Base-by-base conservation (phyloP, 1,140 invertebrate species). In the Drosophila rufa region DNA sequence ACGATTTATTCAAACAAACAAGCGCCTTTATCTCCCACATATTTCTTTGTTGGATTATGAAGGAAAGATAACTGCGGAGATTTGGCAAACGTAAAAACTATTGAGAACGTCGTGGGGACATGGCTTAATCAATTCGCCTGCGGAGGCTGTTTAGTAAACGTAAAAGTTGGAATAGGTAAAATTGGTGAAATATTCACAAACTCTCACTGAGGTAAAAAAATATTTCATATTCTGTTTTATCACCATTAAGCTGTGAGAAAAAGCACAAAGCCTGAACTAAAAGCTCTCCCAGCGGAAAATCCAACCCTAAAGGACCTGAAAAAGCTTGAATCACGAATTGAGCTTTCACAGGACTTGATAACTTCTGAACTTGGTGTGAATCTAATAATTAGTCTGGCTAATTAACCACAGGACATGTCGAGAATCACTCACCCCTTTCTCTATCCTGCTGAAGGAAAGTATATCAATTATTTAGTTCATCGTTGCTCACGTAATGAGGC, bases 391-490 rank as follows among this genome's bases (percentile, higher is more conserved):
- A 9, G 27, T 17, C n/a, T 0, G 22, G 19, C 53, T 73, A 73
- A 73, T 73, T 73, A 73, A 11, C 45, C 51, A 48, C n/a, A 33
- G 19, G 42, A 25, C 68, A 42, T 40, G 48, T 43, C 36, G 7
- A 19, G 43, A 50, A 62, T 47, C 57, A 45, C 51, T 73, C 55
- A 71, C 56, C 47, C 70, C n/a, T 17, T 47, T 12, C 30, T 66
- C 27, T 27, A 19, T n/a, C 17, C 11, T 30, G 51, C n/a, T 43
- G 11, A 2, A 3, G 45, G 25, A 30, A 75, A 73, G 38, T 38
- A 19, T 38, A 74, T 87, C 48, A 87, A 87, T 83, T 80, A 87
- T 87, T 87, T 77, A 83, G 19, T 51, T 43, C 50, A 75, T 46
- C 64, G 48, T 67, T 48, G 17, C 33, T 69, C 80, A 87, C 84